Base-by-base conservation (phyloP, 2,113 vertebrate species). In the Hippocampus guttulatus region DNA sequence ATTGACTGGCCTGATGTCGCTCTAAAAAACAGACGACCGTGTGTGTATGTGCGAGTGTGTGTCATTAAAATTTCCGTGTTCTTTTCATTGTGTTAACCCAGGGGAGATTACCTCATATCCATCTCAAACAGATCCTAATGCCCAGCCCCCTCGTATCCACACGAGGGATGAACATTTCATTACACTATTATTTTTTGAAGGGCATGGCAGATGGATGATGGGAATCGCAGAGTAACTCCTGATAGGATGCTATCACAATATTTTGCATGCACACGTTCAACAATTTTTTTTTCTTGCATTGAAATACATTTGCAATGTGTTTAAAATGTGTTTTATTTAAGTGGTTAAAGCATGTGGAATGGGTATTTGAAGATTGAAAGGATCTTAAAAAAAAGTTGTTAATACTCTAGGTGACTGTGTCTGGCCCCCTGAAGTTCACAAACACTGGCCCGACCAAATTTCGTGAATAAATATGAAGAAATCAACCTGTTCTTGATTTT, bases 71-170 rank as follows among this genome's bases (percentile, higher is more conserved):
- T 74, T 80, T 75, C 71, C 66, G 83, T 51, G 81, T 79, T 78
- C 77, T 84, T 86, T 81, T 86, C 58, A 76, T 78, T 80, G 70
- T 80, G 76, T 79, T 61, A 83, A 86, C 86, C 88, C 88, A 73
- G 47, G 88, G 88, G 87, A 88, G 90, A 89, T 92, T 92, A 91
- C 84, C 87, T 89, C 89, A 88, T 88, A 88, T 85, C 88, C 81
- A 15, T 62, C 75, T 76, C 71, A 81, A 67, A 38, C 75, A 78
- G 60, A 55, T 21, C 63, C 69, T 67, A 67, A 65, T 47, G 43
- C 27, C 65, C 45, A 20, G 47, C 65, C 65, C 63, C 65, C 23
- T 21, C 70, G 75, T 43, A 61, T 41, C 57, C 75, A 23, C 62
- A 71, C 40, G 11, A 45, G 21, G 38, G 38, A 64, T 43, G 38